Percentiles rank a stretch among this genome's conserved stretches.
These are phyloP conservation scores for Macrotus californicus DNA, from an alignment of 2,113 vertebrate species.

Conservation along the genomic window DNA sequence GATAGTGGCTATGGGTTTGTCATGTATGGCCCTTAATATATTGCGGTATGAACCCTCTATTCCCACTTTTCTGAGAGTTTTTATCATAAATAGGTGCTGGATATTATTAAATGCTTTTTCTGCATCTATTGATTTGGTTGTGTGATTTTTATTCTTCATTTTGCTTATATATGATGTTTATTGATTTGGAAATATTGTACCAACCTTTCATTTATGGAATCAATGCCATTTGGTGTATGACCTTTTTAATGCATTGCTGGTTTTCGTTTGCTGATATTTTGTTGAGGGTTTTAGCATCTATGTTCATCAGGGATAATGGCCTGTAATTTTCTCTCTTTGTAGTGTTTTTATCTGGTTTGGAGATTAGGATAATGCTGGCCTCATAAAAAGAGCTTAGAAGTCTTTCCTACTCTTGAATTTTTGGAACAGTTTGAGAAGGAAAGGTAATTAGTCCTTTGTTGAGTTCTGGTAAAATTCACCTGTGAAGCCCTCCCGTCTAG, in stretches of 20 bases:
- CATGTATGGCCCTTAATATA: neutral
- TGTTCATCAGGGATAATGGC: neutral
- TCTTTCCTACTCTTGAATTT: neutral
- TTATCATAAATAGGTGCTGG: neutral
- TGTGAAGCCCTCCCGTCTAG: neutral
- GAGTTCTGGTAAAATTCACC: neutral
- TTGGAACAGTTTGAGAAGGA: neutral
- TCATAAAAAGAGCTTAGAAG: neutral
- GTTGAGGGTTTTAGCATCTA: neutral
- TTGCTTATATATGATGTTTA: neutral
- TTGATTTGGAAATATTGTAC: neutral
- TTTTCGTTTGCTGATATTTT: neutral
- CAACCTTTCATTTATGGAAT: neutral
- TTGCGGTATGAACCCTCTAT: neutral
- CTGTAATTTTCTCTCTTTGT: neutral
- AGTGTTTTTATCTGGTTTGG: neutral
- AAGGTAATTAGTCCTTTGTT: neutral
- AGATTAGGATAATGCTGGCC: neutral
- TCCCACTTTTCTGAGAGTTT: neutral
- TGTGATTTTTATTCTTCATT: neutral
- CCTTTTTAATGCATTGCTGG: neutral
- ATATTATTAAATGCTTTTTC: neutral
- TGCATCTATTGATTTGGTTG: neutral
- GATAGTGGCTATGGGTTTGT: neutral
- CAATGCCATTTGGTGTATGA: neutral